Evolutionary conservation across 2,888 invertebrate genomes (phyloP), one percentile per base, ranked within the genome.

Genomic region (Ellobium chinense): DNA sequence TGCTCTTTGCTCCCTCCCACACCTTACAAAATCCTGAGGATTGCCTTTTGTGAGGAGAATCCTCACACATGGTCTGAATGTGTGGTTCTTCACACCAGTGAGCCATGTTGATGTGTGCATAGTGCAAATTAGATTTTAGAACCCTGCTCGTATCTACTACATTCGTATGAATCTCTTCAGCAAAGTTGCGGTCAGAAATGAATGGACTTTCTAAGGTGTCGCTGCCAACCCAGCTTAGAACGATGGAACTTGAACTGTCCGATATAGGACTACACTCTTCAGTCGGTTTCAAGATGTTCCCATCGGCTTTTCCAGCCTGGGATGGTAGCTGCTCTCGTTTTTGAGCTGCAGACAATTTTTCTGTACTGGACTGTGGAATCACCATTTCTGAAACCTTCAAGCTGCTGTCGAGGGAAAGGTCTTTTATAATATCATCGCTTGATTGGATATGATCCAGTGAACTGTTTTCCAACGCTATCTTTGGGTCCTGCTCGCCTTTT

Each of bases 231-330:
- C 77, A 77, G 27, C 68, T 68, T 14, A 77, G 54, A 0, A 77
- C 77, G 29, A 77, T 77, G 5, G 77, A 77, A n/a, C 77, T 77
- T 14, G 77, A 77, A 56, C 66, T 77, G 29, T 9, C 68, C 9
- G 77, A 66, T 14, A 63, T 18, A n/a, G 56, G 18, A 14, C 65
- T 54, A 29, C 56, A 29, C 3, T 58, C 37, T 18, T 56, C 58
- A 1, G 36, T 14, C 4, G 36, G 46, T 46, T 46, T 46, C 9
- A 12, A 7, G 9, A 12, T 7, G 18, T 12, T 46, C 18, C 18
- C 9, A 18, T 46, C 46, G n/a, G n/a, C n/a, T 46, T 46, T 46
- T 46, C 18, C 46, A 7, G 7, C 18, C 9, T 7, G 18, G 18
- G 46, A 12, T 46, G 7, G 9, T 18, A 46, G 46, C 46, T 46